A percentile compares a stretch with the other conserved stretches of the same genome.
Conservation (phyloP, 1,140 invertebrate genomes). For the Cydia strobilella region DNA sequence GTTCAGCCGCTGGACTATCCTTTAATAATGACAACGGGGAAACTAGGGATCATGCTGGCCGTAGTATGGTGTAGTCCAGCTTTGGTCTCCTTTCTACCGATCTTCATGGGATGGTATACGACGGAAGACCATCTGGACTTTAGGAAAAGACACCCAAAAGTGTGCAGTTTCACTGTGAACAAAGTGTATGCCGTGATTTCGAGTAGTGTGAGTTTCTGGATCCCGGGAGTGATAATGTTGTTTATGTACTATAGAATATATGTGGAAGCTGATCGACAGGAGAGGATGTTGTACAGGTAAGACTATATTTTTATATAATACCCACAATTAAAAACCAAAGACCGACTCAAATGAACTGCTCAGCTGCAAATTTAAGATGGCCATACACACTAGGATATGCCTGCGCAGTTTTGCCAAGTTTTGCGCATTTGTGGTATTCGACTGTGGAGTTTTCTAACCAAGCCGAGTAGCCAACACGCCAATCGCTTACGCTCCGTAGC, state of each 20-base stretch:
- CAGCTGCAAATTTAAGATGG: too few species aligned
- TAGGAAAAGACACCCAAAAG: constrained; percentile 85
- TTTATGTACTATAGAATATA: constrained; percentile 97
- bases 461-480: too few species aligned
- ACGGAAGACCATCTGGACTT: constrained; percentile 89
- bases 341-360: too few species aligned
- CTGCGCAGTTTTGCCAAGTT: too few species aligned
- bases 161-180: constrained; percentile 94
- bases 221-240: constrained; percentile 96
- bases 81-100: constrained; percentile 96
- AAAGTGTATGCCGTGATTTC: constrained; percentile 94
- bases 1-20: constrained; percentile 94
- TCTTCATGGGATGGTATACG: constrained; percentile 96
- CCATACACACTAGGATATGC: too few species aligned
- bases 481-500: too few species aligned
- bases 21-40: constrained; percentile 90
- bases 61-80: constrained; percentile 96
- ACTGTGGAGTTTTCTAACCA: too few species aligned
- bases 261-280: constrained; percentile 94
- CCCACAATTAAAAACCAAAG: too few species aligned
- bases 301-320: constrained; percentile 42
- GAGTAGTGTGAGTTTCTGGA: constrained; percentile 96
- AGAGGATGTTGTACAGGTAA: constrained; percentile 93
- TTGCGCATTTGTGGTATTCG: too few species aligned
- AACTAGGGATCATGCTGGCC: constrained; percentile 88